phyloP scores from a whole-genome alignment of 2,113 vertebrate genomes.

The Cariama cristata region DNA sequence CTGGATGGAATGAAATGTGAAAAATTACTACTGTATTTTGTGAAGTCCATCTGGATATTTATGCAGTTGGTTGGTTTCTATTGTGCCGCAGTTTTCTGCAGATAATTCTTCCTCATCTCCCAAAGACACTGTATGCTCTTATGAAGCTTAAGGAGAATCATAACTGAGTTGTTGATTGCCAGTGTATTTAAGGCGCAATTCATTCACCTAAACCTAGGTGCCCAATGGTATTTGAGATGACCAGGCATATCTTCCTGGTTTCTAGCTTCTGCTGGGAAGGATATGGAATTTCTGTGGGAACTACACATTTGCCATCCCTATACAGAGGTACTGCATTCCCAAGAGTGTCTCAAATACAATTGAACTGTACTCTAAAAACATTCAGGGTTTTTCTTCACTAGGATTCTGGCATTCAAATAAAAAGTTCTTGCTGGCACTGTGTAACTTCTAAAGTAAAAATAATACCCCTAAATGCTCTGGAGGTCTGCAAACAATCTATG shows the following conservation, averaged over 20 bases:
- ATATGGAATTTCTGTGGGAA: background rate
- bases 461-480: conserved; percentile 8
- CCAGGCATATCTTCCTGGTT: background rate
- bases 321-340: background rate
- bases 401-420: conserved; percentile 25
- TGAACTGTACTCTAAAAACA: background rate
- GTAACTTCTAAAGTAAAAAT: conserved; percentile 25
- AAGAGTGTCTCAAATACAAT: background rate
- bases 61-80: background rate
- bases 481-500: conserved; percentile 50
- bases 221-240: background rate
- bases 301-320: background rate
- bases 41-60: background rate
- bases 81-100: background rate
- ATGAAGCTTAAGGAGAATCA: background rate
- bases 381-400: conserved; percentile 5
- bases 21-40: background rate
- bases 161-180: background rate
- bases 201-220: background rate
- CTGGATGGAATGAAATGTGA: background rate
- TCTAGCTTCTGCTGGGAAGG: background rate
- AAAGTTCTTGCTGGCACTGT: background rate
- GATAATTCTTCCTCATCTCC: background rate
- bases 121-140: background rate
- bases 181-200: background rate